A percentile compares a stretch with the other conserved stretches of the same genome.
These are phyloP conservation scores for Brachyistius frenatus DNA, from an alignment of 2,113 vertebrate genomes.

Conservation along the genomic window DNA sequence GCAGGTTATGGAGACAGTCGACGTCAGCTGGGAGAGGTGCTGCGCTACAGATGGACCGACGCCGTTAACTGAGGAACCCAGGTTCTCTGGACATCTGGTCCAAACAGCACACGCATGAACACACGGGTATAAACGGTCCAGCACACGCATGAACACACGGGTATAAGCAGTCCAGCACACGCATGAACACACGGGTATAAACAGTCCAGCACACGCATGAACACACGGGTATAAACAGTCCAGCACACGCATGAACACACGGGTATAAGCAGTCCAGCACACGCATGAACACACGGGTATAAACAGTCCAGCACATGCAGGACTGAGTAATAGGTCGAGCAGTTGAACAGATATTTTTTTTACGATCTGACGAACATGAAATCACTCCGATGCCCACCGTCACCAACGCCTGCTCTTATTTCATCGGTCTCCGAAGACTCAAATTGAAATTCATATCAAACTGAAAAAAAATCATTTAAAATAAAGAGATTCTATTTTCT, in stretches of 20 bases:
- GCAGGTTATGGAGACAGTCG: neutral
- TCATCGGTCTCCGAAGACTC: neutral
- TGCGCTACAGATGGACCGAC: constrained; percentile 29
- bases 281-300: neutral
- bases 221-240: too few species aligned
- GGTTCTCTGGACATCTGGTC: constrained; percentile 34
- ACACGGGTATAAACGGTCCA: neutral
- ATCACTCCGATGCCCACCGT: constrained; percentile 3
- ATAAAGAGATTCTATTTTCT: neutral
- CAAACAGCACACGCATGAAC: neutral
- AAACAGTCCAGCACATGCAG: neutral
- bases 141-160: neutral
- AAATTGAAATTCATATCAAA: neutral
- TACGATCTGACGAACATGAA: neutral
- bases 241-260: neutral
- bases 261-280: neutral
- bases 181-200: neutral
- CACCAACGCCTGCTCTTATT: neutral
- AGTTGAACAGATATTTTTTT: neutral
- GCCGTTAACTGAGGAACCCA: constrained; percentile 4
- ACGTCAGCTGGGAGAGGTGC: neutral
- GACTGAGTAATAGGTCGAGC: neutral
- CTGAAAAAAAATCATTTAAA: constrained; percentile 9
- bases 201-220: neutral
- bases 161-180: too few species aligned